These are phyloP conservation scores for Clarias batrachus DNA, from an alignment of 2,113 vertebrate species.

Conservation along the genomic window DNA sequence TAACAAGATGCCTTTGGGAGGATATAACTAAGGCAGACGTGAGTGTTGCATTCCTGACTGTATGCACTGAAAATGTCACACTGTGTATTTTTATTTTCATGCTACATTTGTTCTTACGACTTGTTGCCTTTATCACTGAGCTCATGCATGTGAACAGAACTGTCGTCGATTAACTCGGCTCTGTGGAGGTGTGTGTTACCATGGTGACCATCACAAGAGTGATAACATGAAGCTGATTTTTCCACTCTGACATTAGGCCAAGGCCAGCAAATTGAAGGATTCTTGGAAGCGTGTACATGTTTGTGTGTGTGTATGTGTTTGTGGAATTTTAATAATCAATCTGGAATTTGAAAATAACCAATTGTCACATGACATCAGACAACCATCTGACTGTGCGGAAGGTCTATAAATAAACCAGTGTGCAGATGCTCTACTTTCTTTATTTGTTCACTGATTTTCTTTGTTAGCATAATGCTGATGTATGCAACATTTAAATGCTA, in stretches of 20 bases:
- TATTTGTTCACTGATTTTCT: neutral
- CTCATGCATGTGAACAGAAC: neutral
- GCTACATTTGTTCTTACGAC: neutral
- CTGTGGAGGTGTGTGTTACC: slow-evolving; percentile 54
- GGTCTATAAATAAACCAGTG: slow-evolving; percentile 17
- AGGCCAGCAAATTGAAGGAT: neutral
- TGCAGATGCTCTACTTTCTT: slow-evolving; percentile 17
- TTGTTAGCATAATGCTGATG: neutral
- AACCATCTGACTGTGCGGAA: neutral
- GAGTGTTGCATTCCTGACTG: neutral
- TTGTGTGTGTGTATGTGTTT: neutral
- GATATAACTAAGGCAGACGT: neutral
- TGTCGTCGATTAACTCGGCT: neutral
- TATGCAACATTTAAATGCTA: neutral
- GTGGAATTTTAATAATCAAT: neutral
- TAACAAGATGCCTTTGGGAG: neutral
- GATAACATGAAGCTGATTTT: slow-evolving; percentile 45
- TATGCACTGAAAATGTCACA: neutral
- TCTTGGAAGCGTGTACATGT: neutral
- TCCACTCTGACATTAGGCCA: slow-evolving; percentile 31
- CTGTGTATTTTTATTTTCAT: neutral
- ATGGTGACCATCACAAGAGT: slow-evolving; percentile 53
- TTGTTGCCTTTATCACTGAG: neutral
- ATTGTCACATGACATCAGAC: neutral
- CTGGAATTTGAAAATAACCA: neutral